phyloP scores from a whole-genome alignment of 1,140 invertebrate species.

The Metaphire vulgaris region DNA sequence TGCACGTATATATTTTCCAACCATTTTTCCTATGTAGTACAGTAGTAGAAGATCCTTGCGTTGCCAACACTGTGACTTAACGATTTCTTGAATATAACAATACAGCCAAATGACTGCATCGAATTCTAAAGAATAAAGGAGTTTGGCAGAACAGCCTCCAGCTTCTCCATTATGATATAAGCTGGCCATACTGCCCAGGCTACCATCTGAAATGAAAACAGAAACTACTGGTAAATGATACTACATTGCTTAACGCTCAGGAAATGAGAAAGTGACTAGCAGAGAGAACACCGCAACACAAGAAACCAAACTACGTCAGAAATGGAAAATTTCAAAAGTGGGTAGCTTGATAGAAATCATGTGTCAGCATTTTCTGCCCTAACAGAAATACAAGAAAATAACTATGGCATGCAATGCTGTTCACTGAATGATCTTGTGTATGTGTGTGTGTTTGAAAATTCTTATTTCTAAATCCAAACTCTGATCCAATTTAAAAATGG shows the following conservation, averaged over 20 bases:
- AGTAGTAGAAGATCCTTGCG: neutral
- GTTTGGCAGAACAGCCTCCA: conserved; percentile 72
- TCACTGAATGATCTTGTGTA: neutral
- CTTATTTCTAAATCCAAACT: neutral
- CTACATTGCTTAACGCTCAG: neutral
- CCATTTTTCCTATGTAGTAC: neutral
- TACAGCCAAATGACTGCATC: conserved; percentile 43
- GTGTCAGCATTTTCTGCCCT: neutral
- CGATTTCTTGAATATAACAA: neutral
- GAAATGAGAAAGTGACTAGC: neutral
- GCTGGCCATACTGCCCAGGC: conserved; percentile 75
- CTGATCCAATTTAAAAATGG: neutral
- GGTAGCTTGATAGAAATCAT: neutral
- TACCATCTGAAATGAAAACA: conserved; percentile 58
- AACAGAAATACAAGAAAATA: neutral
- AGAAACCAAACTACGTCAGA: neutral
- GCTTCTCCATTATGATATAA: conserved; percentile 73
- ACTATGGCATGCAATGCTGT: neutral
- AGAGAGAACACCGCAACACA: neutral
- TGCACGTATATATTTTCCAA: too few species aligned
- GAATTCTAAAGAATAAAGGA: conserved; percentile 76
- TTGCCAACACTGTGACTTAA: neutral
- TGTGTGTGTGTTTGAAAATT: neutral
- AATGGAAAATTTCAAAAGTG: neutral
- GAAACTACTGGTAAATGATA: conserved; percentile 6